Base-by-base conservation (phyloP, 2,797 vertebrate species). In the Antennarius maculatus region DNA sequence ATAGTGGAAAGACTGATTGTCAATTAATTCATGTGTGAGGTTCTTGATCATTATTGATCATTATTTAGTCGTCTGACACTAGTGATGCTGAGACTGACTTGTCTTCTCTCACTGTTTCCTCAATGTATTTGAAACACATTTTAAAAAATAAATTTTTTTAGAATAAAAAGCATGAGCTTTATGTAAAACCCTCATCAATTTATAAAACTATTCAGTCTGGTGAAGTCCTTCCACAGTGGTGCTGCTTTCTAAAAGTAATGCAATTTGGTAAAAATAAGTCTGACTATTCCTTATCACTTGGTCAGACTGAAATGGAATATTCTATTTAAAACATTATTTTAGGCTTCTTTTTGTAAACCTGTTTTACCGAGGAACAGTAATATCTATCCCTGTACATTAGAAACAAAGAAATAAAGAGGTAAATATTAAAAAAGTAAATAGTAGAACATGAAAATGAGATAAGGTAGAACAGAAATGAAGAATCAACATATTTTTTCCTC, bases 131-230 rank as follows among this genome's bases (percentile, higher is more conserved):
- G 7, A 61, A 69, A 42, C 13, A 27, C 3, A 55, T 69, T 74
- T 71, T 16, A 9, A 3, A 12, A 9, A 43, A 37, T 52, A 23
- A 39, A 39, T 39, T 34, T 69, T 76, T 83, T 71, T 17, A 68
- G 60, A 16, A 23, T 39, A 1, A 37, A 28, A 66, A 57, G 9
- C 5, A 61, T 71, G 14, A 14, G 0, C 8, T 2, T 62, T 60
- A 58, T 55, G 9, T 39, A 64, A 76, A 51, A 8, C 54, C 17
- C 17, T 66, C 50, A 79, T 85, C 13, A 74, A 73, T 78, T 69
- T 80, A 17, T 77, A 37, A 75, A 71, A 53, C 17, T 37, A 3
- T 27, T 27, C 28, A 67, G 14, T 50, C 15, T 61, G 23, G 14
- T 47, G 28, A 31, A 31, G 27, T 23, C 5, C 3, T 12, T 27